Evolutionary conservation across 1,140 invertebrate species (phyloP).

Genomic region (Drosophila bifasciata): DNA sequence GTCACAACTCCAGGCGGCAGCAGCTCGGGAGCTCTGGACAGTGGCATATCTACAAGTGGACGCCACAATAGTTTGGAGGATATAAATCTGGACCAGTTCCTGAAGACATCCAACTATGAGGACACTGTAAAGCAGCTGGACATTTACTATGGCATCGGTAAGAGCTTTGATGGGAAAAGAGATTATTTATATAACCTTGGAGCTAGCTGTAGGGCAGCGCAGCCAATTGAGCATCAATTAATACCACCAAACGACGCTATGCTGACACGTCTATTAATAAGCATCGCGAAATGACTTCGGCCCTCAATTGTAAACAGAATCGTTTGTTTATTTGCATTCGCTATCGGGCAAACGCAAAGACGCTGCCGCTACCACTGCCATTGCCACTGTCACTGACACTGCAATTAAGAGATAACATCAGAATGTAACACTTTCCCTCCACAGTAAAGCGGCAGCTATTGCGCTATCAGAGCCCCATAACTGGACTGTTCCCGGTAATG

Average conservation of each 20-base stretch:
- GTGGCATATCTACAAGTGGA: slow-evolving; percentile 55
- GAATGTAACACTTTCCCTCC: slow-evolving; percentile 34
- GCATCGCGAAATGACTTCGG: slow-evolving; percentile 47
- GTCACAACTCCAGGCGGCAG: slow-evolving; percentile 76
- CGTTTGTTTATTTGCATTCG: slow-evolving; percentile 72
- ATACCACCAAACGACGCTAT: slow-evolving; percentile 24
- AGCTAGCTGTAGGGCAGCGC: slow-evolving; percentile 42
- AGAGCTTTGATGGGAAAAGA: slow-evolving; percentile 33
- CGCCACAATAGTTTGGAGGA: slow-evolving; percentile 88
- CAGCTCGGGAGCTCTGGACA: slow-evolving; percentile 51
- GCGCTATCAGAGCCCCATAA: slow-evolving; percentile 96
- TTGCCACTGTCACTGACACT: slow-evolving; percentile 9
- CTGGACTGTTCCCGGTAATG: slow-evolving; percentile 96
- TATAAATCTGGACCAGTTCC: slow-evolving; percentile 89
- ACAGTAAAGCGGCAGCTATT: slow-evolving; percentile 97
- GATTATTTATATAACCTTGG: slow-evolving; percentile 71
- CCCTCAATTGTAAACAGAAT: slow-evolving; percentile 49
- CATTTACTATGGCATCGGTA: slow-evolving; percentile 96
- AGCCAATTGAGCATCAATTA: slow-evolving; percentile 70
- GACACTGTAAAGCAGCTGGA: slow-evolving; percentile 95
- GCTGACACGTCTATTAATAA: slow-evolving; percentile 66
- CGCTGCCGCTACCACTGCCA: slow-evolving; percentile 17
- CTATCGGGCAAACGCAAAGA: slow-evolving; percentile 22
- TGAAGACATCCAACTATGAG: slow-evolving; percentile 94
- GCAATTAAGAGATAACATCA: slow-evolving; percentile 16